Percentiles rank a stretch among this genome's conserved stretches.
phyloP scores from a whole-genome alignment of 2,113 vertebrate species.

The Macrotus californicus region DNA sequence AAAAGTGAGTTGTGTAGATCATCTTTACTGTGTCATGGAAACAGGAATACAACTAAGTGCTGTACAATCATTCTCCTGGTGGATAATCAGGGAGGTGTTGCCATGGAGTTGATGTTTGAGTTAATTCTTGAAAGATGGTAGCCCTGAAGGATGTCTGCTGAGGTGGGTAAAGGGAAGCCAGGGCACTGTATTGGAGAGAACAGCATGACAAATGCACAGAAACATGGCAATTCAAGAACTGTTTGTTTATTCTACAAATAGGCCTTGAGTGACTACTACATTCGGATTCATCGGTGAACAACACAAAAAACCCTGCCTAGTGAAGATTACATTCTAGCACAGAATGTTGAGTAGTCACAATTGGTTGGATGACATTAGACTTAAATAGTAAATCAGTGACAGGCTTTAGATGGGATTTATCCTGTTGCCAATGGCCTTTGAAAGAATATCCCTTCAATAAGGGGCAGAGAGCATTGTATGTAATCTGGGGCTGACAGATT shows the following conservation, averaged over 20 bases:
- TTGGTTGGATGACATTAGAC: background rate
- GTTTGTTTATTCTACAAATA: background rate
- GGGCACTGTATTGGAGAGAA: background rate
- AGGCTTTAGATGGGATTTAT: background rate
- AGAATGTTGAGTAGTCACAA: background rate
- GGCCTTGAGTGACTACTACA: too few species aligned
- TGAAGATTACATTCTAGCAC: background rate
- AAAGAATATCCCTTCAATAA: background rate
- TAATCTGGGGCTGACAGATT: background rate
- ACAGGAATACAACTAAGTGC: background rate
- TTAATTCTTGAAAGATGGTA: background rate
- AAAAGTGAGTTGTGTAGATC: background rate
- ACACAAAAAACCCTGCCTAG: background rate
- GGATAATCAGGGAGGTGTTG: background rate
- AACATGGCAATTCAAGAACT: background rate
- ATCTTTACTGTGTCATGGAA: background rate
- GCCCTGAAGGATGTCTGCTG: background rate
- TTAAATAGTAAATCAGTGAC: background rate
- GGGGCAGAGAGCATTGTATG: rapidly evolving
- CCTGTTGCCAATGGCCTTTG: background rate
- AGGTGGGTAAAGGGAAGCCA: background rate
- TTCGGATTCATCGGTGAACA: background rate
- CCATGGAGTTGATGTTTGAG: background rate
- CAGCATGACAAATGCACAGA: background rate
- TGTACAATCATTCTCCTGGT: background rate